These are phyloP conservation scores for Pseudochirops corinnae DNA, from an alignment of 2,797 vertebrate genomes.

Conservation along the genomic window DNA sequence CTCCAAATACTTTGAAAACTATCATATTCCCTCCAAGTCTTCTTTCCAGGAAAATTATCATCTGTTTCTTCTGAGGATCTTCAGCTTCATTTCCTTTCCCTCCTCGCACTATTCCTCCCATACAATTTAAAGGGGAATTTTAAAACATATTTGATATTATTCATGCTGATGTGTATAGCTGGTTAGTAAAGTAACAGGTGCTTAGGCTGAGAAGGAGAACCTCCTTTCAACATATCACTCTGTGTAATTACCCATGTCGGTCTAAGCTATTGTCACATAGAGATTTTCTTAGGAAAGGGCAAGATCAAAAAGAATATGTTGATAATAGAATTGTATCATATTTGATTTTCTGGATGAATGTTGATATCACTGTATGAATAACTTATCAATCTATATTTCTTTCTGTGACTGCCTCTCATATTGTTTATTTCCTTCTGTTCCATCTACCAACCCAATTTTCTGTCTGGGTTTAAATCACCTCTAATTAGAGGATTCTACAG, in stretches of 20 bases:
- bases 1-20: not conserved
- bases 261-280: not conserved
- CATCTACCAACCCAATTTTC: not conserved
- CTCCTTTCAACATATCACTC: slow-evolving; percentile 24
- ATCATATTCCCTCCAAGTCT: not conserved
- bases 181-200: not conserved
- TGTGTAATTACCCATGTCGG: not conserved
- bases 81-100: not conserved
- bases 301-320: slow-evolving; percentile 25
- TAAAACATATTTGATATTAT: not conserved
- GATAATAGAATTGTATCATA: slow-evolving; percentile 8
- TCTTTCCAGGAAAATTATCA: not conserved
- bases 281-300: not conserved
- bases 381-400: not conserved
- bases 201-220: not conserved
- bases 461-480: slow-evolving; percentile 19
- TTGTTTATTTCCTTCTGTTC: slow-evolving; percentile 36
- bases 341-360: not conserved
- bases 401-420: not conserved
- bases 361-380: not conserved
- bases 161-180: not conserved
- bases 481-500: slow-evolving; percentile 12
- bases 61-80: not conserved
- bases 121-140: not conserved
- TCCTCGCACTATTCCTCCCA: not conserved